A percentile compares a stretch with the other conserved stretches of the same genome.
These are phyloP conservation scores for Lutraria rhynchaena DNA, from an alignment of 1,140 invertebrate genomes.

Conservation along the genomic window DNA sequence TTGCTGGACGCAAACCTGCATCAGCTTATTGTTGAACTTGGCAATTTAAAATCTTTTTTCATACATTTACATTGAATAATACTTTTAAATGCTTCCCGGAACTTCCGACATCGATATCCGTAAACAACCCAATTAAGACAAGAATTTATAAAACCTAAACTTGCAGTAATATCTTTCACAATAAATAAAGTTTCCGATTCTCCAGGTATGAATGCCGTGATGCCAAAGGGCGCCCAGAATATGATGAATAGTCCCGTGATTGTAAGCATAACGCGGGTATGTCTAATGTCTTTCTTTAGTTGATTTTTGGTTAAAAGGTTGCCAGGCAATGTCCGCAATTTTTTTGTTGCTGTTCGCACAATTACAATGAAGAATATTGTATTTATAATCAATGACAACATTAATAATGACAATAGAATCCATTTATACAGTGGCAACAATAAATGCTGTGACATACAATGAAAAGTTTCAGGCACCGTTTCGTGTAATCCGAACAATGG, in stretches of 20 bases:
- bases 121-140: conserved; percentile 25
- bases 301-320: not conserved
- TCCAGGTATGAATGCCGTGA: not conserved
- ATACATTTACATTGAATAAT: not conserved
- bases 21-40: too few species aligned
- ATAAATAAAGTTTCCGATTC: not conserved
- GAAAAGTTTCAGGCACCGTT: too few species aligned
- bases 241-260: conserved; percentile 9
- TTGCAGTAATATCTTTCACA: not conserved
- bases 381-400: not conserved
- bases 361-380: conserved; percentile 15
- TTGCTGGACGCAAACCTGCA: too few species aligned
- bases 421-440: too few species aligned
- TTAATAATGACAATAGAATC: too few species aligned
- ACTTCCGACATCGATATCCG: not conserved
- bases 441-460: too few species aligned
- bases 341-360: conserved; percentile 2
- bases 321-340: not conserved
- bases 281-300: not conserved
- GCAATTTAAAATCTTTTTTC: conserved; percentile 4
- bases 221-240: conserved; percentile 21
- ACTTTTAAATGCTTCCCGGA: conserved; percentile 2
- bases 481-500: not conserved
- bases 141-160: conserved; percentile 9
- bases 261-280: conserved; percentile 11